Evolutionary conservation across 1,140 invertebrate genomes (phyloP).

Genomic region (Orussus abietinus): DNA sequence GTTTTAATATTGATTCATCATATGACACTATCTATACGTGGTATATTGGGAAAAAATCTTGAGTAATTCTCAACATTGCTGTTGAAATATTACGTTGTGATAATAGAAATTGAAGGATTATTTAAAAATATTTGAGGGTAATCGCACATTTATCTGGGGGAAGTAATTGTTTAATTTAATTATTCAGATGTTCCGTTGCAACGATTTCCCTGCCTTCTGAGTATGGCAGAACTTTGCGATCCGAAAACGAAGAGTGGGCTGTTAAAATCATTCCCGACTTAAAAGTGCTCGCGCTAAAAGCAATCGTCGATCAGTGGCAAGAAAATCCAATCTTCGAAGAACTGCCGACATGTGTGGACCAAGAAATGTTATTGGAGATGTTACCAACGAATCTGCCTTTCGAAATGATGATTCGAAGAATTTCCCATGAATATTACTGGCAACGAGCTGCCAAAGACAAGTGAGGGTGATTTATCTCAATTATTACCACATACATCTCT

Average conservation of each 20-base stretch:
- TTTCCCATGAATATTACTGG: constrained; percentile 46
- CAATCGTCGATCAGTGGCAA: constrained; percentile 32
- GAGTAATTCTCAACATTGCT: too few species aligned
- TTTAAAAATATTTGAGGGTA: too few species aligned
- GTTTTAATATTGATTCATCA: too few species aligned
- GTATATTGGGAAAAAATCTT: too few species aligned
- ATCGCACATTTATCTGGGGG: too few species aligned
- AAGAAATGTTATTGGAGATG: constrained; percentile 38
- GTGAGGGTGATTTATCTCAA: constrained; percentile 19
- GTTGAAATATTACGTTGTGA: too few species aligned
- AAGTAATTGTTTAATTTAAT: neutral
- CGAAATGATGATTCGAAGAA: constrained; percentile 30
- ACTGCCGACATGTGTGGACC: constrained; percentile 35
- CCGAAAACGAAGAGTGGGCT: constrained; percentile 40
- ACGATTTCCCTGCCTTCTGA: constrained; percentile 26
- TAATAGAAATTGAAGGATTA: too few species aligned
- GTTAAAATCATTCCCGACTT: constrained; percentile 31
- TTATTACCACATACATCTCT: too few species aligned
- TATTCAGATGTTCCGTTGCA: constrained; percentile 34
- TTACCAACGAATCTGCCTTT: constrained; percentile 43
- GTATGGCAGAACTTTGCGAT: constrained; percentile 25
- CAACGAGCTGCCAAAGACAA: constrained; percentile 36
- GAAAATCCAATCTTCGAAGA: constrained; percentile 36
- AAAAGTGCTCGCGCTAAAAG: constrained; percentile 30
- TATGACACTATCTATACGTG: too few species aligned